Conservation (phyloP, 2,888 invertebrate genomes). For the Mayetiola destructor region DNA sequence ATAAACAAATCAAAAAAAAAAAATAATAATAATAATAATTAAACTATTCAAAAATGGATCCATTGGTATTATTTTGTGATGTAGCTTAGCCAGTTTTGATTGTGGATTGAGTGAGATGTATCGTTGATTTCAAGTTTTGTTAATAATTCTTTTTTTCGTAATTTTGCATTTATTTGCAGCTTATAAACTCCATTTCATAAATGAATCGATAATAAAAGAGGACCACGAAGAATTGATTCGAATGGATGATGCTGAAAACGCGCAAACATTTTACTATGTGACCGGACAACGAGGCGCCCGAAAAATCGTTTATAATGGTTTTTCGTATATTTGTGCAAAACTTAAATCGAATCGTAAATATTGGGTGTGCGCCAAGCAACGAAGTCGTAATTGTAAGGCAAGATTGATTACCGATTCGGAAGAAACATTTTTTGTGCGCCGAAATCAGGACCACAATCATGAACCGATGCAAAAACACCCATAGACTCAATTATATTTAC, state of each 20-base stretch:
- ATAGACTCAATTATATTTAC: not conserved
- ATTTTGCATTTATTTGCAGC: too few relatives aligned
- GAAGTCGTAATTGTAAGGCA: constrained; percentile 28
- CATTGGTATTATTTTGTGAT: too few relatives aligned
- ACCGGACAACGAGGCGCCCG: constrained; percentile 27
- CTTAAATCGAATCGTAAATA: constrained; percentile 26
- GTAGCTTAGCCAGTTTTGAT: too few relatives aligned
- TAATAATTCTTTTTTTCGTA: too few relatives aligned
- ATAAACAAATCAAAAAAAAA: too few relatives aligned
- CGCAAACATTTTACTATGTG: constrained; percentile 19
- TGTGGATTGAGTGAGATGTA: too few relatives aligned
- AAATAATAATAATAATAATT: too few relatives aligned
- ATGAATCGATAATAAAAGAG: too few relatives aligned
- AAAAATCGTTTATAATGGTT: constrained; percentile 26
- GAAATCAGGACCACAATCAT: constrained; percentile 28
- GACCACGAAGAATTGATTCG: too few relatives aligned
- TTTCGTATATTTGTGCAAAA: constrained; percentile 28
- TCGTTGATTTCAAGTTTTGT: too few relatives aligned
- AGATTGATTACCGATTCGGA: constrained; percentile 26
- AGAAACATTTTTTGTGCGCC: constrained; percentile 24
- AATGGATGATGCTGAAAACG: not conserved
- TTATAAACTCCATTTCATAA: too few relatives aligned
- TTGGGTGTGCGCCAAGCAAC: constrained; percentile 30
- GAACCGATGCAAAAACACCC: not conserved
- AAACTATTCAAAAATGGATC: too few relatives aligned